Conservation (phyloP, 2,888 invertebrate genomes). For the Tiliacea aurago region DNA sequence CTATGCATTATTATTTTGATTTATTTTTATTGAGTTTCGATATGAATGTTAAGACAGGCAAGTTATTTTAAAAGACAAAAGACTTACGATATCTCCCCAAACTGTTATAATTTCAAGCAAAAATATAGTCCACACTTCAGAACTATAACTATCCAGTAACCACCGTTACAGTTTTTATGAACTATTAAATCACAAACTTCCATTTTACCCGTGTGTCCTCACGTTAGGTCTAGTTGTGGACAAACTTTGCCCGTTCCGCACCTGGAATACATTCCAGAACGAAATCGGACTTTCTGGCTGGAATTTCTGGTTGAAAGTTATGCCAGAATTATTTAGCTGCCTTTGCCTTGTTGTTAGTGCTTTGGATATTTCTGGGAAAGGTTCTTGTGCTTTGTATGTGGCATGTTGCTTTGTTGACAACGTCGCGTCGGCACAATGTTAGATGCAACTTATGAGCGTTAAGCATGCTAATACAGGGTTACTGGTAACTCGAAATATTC, state of each 20-base stretch:
- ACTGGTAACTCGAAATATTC: too few relatives aligned
- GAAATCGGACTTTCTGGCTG: conserved; percentile 62
- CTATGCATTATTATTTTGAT: too few relatives aligned
- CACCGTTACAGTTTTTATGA: conserved; percentile 39
- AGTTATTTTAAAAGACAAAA: too few relatives aligned
- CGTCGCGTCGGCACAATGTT: not conserved
- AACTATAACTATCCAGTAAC: conserved; percentile 24
- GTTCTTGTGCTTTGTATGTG: not conserved
- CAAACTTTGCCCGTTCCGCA: conserved; percentile 66
- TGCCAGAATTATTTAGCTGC: conserved; percentile 34
- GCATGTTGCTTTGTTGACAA: not conserved
- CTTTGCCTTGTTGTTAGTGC: conserved; percentile 17
- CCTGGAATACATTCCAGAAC: conserved; percentile 71
- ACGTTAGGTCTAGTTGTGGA: conserved; percentile 43
- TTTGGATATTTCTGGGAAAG: not conserved
- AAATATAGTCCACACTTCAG: conserved; percentile 5
- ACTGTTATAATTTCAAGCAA: conserved; percentile 3
- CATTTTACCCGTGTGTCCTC: conserved; percentile 8
- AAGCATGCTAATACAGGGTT: too few relatives aligned
- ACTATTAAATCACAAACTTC: conserved; percentile 54
- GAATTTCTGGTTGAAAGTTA: conserved; percentile 58
- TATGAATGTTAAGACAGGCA: too few relatives aligned
- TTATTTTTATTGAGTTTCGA: too few relatives aligned
- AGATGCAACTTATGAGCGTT: too few relatives aligned
- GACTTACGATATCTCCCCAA: too few relatives aligned